Conservation (phyloP, 2,888 invertebrate species). For the Amphimallon solstitiale region DNA sequence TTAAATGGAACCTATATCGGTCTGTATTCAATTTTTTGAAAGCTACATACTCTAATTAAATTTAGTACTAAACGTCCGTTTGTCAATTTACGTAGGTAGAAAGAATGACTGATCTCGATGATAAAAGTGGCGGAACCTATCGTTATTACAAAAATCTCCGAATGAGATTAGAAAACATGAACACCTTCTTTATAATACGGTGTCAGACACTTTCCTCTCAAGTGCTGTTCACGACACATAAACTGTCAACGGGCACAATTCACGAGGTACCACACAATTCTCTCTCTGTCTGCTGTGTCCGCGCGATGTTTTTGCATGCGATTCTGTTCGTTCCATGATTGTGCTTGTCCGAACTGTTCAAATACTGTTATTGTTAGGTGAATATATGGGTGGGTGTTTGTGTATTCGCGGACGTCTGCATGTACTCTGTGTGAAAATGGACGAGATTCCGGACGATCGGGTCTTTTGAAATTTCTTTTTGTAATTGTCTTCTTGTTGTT, state of each 20-base stretch:
- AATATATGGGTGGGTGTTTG: slow-evolving; percentile 2
- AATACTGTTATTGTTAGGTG: slow-evolving; percentile 18
- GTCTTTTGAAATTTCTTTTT: slow-evolving; percentile 8
- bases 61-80: too few relatives aligned
- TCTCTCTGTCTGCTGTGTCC: background rate
- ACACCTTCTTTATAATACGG: slow-evolving; percentile 18
- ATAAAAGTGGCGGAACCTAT: too few relatives aligned
- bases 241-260: slow-evolving; percentile 33
- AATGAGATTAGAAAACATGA: slow-evolving; percentile 16
- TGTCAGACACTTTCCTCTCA: slow-evolving; percentile 19
- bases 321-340: background rate
- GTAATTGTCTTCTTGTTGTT: background rate
- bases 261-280: slow-evolving; percentile 28
- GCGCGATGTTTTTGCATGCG: slow-evolving; percentile 10
- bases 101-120: too few relatives aligned
- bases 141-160: slow-evolving; percentile 5
- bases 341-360: slow-evolving; percentile 18
- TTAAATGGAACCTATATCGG: too few relatives aligned
- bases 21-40: too few relatives aligned
- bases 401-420: background rate
- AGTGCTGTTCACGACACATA: slow-evolving; percentile 31
- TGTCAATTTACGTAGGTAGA: too few relatives aligned
- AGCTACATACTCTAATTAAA: too few relatives aligned
- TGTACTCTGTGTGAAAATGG: background rate
- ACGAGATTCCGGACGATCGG: background rate